Percentiles rank a stretch among this genome's conserved stretches.
Evolutionary conservation across 1,140 invertebrate genomes (phyloP).

Genomic region (Doryteuthis pealeii): DNA sequence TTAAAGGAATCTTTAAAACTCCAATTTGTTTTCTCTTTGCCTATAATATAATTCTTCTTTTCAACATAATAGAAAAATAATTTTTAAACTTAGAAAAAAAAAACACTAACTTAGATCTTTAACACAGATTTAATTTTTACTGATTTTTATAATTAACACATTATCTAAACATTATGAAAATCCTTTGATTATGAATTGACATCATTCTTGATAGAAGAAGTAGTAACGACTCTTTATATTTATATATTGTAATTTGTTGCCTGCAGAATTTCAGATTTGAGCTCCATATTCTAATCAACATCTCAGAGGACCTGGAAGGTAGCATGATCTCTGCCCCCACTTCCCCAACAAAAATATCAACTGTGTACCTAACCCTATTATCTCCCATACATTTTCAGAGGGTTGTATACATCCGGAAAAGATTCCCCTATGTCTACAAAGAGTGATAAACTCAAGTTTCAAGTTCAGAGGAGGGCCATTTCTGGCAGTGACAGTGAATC

Average conservation of each 20-base stretch:
- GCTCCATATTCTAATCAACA: neutral
- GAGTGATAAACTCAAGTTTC: slow-evolving; percentile 41
- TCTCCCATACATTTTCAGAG: slow-evolving; percentile 29
- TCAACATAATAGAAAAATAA: too few relatives aligned
- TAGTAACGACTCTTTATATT: too few relatives aligned
- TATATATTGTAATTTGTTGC: too few relatives aligned
- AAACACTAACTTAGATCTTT: too few relatives aligned
- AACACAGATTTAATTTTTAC: neutral
- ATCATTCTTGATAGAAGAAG: too few relatives aligned
- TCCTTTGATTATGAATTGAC: too few relatives aligned
- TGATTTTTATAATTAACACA: neutral
- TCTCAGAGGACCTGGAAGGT: neutral
- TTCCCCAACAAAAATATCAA: neutral
- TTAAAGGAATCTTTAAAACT: too few relatives aligned
- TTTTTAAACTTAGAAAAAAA: too few relatives aligned
- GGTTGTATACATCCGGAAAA: slow-evolving; percentile 49
- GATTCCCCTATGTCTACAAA: slow-evolving; percentile 46
- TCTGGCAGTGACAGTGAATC: slow-evolving; percentile 50
- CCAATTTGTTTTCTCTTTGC: too few relatives aligned
- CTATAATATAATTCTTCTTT: too few relatives aligned
- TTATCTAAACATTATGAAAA: too few relatives aligned
- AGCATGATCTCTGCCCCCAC: neutral
- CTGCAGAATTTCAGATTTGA: neutral
- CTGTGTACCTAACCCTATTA: neutral
- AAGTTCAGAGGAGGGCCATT: slow-evolving; percentile 19